Base-by-base conservation (phyloP, 1,140 invertebrate genomes). In the Halyomorpha halys region DNA sequence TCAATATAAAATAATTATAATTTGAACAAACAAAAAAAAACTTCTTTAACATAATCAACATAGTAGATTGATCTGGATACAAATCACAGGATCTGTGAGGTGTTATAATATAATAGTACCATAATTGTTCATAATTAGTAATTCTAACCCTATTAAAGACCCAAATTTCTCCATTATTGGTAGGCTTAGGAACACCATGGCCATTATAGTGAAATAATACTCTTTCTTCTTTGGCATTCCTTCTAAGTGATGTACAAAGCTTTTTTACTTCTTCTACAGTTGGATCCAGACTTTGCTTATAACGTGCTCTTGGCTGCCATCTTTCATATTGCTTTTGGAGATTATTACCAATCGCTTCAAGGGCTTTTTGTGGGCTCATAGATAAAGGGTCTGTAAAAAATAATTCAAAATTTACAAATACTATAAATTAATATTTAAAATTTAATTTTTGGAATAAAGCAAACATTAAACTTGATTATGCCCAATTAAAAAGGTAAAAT, bases 121-220 rank as follows among this genome's bases (percentile, higher is more conserved):
- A 30, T 30, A 3, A 30, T 30, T 30, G 3, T 4, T 3, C 3
- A 30, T 30, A 30, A 30, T 30, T 30, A 30, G 8, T 30, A 30
- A 3, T 65, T 72, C 76, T 76, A 73, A 93, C 91, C 76, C 89
- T 85, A 79, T 99, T 99, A 76, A 99, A 99, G 5, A 99, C 96
- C 97, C 97, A 99, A 72, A 99, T 96, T 83, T 99, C 97, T 15
- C 97, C 97, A 80, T 99, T 98, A 30, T 83, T 82, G 11, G 97
- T 99, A 44, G 97, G 97, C 77, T 90, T 92, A 47, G 97, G 97
- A 61, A 99, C 97, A 53, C 97, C 97, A 77, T 99, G 97, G 0
- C 97, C 97, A 79, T 98, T 99, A 74, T 99, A 99, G 78, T 99
- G 97, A 79, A 99, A 99, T 8, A 99, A 79, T 23, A 99, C 95